phyloP scores from a whole-genome alignment of 2,888 invertebrate species.

The Luperina testacea region DNA sequence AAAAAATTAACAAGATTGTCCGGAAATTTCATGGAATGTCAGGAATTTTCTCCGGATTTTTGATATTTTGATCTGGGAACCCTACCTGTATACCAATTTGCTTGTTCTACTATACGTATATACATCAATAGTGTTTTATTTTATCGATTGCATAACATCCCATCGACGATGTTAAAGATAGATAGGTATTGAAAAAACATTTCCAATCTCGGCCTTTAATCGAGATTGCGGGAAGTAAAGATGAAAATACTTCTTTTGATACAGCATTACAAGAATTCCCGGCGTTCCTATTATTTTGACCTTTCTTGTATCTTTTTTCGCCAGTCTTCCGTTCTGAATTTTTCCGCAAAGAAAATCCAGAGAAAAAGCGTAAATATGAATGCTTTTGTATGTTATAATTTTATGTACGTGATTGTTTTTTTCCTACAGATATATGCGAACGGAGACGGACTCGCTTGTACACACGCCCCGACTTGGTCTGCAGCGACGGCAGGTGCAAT shows the following conservation, averaged over 20 bases:
- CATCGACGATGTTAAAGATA: background rate
- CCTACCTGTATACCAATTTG: background rate
- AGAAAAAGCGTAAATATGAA: conserved; percentile 5
- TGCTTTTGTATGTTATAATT: conserved; percentile 11
- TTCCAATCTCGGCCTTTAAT: conserved; percentile 32
- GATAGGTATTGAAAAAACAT: conserved; percentile 20
- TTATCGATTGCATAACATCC: background rate
- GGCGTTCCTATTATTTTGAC: conserved; percentile 31
- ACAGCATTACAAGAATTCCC: conserved; percentile 38
- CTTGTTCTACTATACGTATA: background rate
- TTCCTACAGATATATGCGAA: conserved; percentile 68
- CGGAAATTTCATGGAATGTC: no score
- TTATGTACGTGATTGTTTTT: background rate
- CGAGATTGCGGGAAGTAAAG: conserved; percentile 24
- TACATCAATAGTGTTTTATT: background rate
- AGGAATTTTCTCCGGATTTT: no score
- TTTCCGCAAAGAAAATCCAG: conserved; percentile 14
- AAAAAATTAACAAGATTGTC: no score
- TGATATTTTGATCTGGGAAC: no score
- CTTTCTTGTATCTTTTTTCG: conserved; percentile 28
- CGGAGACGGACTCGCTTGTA: conserved; percentile 82
- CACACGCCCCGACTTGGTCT: conserved; percentile 86
- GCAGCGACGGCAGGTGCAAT: conserved; percentile 85
- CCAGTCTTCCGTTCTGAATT: background rate
- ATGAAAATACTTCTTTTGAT: conserved; percentile 41